A percentile compares a stretch with the other conserved stretches of the same genome.
Evolutionary conservation across 2,113 vertebrate species (phyloP).

Genomic region (Lophotis ruficrista): DNA sequence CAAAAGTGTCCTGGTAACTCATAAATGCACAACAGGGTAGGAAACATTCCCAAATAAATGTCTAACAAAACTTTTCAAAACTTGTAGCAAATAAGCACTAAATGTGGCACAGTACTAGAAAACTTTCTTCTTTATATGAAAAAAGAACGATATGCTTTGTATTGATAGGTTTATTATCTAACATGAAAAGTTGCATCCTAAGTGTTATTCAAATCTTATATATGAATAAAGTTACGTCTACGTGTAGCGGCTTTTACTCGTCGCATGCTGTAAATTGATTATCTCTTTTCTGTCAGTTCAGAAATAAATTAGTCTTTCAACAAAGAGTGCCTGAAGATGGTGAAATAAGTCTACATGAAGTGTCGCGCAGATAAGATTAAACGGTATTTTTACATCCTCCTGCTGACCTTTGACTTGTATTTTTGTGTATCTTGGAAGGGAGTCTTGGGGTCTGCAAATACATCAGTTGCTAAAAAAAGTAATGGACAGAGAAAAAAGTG

Average conservation of each 20-base stretch:
- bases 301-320: conserved; percentile 51
- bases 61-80: neutral
- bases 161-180: neutral
- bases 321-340: conserved; percentile 39
- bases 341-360: conserved; percentile 57
- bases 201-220: neutral
- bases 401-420: conserved; percentile 72
- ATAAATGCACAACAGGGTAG: neutral
- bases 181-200: neutral
- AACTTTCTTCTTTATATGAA: neutral
- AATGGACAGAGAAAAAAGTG: conserved; percentile 44
- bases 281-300: neutral
- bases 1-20: neutral
- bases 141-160: neutral
- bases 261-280: neutral
- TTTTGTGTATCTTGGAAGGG: conserved; percentile 69
- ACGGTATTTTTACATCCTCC: conserved; percentile 75
- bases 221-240: neutral
- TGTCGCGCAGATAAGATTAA: conserved; percentile 74
- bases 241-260: neutral
- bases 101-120: neutral
- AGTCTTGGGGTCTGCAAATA: conserved; percentile 61
- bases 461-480: conserved; percentile 51
- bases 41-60: neutral
- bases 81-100: neutral